These are phyloP conservation scores for Dendrolimus pini DNA, from an alignment of 2,888 invertebrate species.

Conservation along the genomic window DNA sequence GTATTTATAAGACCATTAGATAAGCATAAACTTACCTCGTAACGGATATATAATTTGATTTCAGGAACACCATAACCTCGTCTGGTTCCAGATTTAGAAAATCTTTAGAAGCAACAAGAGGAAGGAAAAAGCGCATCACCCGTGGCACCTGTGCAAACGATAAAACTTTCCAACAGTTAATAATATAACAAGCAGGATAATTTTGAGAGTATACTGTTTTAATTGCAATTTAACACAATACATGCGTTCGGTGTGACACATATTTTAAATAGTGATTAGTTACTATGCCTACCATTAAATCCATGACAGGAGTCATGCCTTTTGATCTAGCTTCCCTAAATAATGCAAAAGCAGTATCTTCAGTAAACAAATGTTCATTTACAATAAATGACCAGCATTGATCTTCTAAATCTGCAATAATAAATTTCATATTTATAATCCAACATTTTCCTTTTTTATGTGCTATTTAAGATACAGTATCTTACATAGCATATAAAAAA, in stretches of 20 bases:
- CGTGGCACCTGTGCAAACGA: conserved; percentile 70
- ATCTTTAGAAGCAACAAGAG: conserved; percentile 84
- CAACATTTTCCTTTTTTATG: too few relatives aligned
- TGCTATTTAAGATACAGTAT: too few relatives aligned
- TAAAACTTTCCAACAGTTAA: not conserved
- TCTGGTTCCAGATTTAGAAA: conserved; percentile 81
- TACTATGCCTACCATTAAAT: conserved; percentile 73
- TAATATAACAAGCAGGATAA: too few relatives aligned
- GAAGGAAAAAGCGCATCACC: conserved; percentile 85
- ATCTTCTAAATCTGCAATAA: conserved; percentile 79
- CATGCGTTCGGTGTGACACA: too few relatives aligned
- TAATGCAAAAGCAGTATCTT: conserved; percentile 84
- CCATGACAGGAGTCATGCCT: conserved; percentile 78
- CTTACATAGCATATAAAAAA: too few relatives aligned
- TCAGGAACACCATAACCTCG: conserved; percentile 81
- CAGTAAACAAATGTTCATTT: conserved; percentile 81
- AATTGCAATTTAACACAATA: too few relatives aligned
- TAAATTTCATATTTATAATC: conserved; percentile 2
- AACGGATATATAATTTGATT: conserved; percentile 84
- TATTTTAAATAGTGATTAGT: not conserved
- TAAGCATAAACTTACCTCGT: conserved; percentile 73
- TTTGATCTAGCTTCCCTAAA: conserved; percentile 78
- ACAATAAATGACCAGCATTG: conserved; percentile 88
- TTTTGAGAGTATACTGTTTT: too few relatives aligned
- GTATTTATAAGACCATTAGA: not conserved